Conservation (phyloP, 2,888 invertebrate species). For the Yponomeuta evonymella region DNA sequence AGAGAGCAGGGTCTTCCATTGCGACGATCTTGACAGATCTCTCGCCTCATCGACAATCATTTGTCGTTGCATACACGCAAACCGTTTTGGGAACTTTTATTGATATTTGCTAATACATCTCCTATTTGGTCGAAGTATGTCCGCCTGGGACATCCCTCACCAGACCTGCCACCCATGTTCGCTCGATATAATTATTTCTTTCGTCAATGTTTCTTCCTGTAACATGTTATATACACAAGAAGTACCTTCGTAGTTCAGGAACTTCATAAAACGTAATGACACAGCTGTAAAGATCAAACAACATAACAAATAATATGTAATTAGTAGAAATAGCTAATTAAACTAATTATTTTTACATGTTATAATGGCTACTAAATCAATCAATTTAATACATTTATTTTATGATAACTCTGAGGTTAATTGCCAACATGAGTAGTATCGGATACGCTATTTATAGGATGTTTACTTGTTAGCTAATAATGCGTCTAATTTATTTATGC, state of each 20-base stretch:
- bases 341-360: not conserved
- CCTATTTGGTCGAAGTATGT: too few relatives aligned
- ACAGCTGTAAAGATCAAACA: not conserved
- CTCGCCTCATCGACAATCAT: too few relatives aligned
- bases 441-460: not conserved
- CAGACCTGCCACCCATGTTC: too few relatives aligned
- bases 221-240: too few relatives aligned
- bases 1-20: too few relatives aligned
- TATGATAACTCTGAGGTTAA: not conserved
- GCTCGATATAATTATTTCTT: too few relatives aligned
- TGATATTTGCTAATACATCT: too few relatives aligned
- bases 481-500: not conserved
- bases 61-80: too few relatives aligned
- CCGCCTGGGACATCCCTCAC: too few relatives aligned
- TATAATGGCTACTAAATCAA: not conserved
- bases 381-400: not conserved
- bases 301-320: not conserved
- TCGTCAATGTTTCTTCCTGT: too few relatives aligned
- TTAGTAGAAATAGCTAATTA: not conserved
- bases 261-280: not conserved
- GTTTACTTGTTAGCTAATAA: not conserved
- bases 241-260: not conserved
- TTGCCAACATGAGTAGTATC: not conserved
- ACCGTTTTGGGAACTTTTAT: too few relatives aligned
- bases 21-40: too few relatives aligned